Base-by-base conservation (phyloP, 2,797 vertebrate genomes). In the Mormyrops attenuatus region DNA sequence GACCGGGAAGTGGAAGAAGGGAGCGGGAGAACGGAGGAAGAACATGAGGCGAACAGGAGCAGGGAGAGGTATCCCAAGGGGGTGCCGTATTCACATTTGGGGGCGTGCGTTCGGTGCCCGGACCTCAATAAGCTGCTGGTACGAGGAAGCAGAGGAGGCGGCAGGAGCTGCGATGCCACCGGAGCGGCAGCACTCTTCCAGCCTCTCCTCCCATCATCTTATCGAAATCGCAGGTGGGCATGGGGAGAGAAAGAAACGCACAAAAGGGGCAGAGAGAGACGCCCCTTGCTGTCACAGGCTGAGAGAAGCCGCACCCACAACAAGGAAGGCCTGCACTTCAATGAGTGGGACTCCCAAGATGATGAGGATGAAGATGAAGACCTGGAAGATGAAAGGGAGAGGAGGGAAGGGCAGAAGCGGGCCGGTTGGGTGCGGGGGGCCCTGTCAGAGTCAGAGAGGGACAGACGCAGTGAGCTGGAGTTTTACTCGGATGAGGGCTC, bases 341-440 rank as follows among this genome's bases (percentile, higher is more conserved):
- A 95, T 0, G 95, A 96, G 90, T 96, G 96, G 96, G 96, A 96
- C 69, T 96, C 96, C 0, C 95, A 95, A 38, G 92, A 92, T 22
- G 95, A 95, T 5, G 94, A 90, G 0, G 94, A 94, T 3, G 95
- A 94, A 4, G 95, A 95, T 2, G 95, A 96, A 77, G 91, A 93
- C 8, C 26, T 80, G 13, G 82, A 4, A 3, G 86, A 7, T 22
- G 95, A 95, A 69, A 93, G 95, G 89, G 93, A 93, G 90, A 96
- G 95, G 93, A 73, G 55, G 0, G 95, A 94, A 20, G 93, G 92
- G 2, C 93, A 93, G 11, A 95, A 94, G 90, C 93, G 94, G 82
- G 93, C 77, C 3, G 82, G 93, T 89, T 93, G 90, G 63, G 90
- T 93, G 66, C 92, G 93, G 91, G 93, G 93, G 92, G 94, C 95